These are phyloP conservation scores for Pyrochroa serraticornis DNA, from an alignment of 2,888 invertebrate genomes.

Conservation along the genomic window DNA sequence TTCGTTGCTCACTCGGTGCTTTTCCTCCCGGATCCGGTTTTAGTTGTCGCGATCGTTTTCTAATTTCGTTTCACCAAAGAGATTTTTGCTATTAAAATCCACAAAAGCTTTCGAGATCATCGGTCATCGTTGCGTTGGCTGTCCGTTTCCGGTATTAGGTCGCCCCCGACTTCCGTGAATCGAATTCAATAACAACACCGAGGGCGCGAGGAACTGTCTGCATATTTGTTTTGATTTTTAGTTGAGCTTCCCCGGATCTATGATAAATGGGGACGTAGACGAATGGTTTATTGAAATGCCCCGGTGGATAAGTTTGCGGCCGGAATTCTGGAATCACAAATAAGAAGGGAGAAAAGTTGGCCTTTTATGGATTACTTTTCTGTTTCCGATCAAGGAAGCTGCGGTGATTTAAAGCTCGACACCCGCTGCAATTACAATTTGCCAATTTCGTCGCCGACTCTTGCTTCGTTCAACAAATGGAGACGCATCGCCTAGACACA, in stretches of 20 bases:
- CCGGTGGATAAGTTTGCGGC: constrained; percentile 49
- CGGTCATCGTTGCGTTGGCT: constrained; percentile 48
- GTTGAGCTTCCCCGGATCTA: constrained; percentile 46
- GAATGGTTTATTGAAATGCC: constrained; percentile 57
- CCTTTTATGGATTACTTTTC: constrained; percentile 46
- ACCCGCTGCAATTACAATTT: background rate
- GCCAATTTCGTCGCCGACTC: background rate
- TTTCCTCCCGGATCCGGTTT: constrained; percentile 5
- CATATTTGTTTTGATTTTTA: constrained; percentile 58
- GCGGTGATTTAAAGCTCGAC: too few relatives aligned
- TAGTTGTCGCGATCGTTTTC: background rate
- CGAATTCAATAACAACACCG: constrained; percentile 47
- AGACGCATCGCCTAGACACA: background rate
- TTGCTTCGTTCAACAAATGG: background rate
- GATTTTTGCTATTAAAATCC: background rate
- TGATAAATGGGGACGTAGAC: constrained; percentile 54
- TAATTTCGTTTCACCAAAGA: background rate
- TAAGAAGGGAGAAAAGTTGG: constrained; percentile 41
- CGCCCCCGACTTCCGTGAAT: constrained; percentile 46
- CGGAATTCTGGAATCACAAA: constrained; percentile 46
- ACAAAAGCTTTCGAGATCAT: constrained; percentile 37
- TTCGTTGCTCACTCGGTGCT: constrained; percentile 29
- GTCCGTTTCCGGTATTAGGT: constrained; percentile 48
- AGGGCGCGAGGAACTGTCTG: constrained; percentile 52
- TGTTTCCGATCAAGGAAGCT: constrained; percentile 46